These are phyloP conservation scores for Xiphorhynchus elegans DNA, from an alignment of 2,113 vertebrate genomes.

Conservation along the genomic window DNA sequence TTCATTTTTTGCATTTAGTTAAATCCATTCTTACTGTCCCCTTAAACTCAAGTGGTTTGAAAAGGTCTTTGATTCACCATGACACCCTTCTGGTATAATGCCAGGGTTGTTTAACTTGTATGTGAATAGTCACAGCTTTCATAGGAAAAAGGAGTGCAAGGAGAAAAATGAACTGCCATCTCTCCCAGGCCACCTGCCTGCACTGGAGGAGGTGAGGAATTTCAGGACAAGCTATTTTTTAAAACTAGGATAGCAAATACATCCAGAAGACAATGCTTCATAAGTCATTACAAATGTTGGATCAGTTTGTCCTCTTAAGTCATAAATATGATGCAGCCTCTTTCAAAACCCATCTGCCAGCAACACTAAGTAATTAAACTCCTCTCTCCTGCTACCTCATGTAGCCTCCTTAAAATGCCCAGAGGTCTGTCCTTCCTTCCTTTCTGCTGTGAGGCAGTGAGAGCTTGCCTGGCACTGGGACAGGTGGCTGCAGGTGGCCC, in stretches of 20 bases:
- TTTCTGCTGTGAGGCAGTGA: accelerated
- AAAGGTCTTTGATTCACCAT: not conserved
- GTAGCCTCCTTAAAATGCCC: not conserved
- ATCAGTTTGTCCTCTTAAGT: not conserved
- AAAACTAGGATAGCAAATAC: not conserved
- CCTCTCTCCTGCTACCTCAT: accelerated
- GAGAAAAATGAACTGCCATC: not conserved
- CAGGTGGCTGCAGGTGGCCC: not conserved
- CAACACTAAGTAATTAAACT: not conserved
- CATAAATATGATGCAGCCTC: not conserved
- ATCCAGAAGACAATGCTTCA: not conserved
- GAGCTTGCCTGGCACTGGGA: not conserved
- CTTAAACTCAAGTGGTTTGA: not conserved
- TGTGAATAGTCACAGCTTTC: constrained; percentile 4
- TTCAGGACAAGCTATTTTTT: constrained; percentile 3
- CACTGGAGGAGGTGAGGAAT: not conserved
- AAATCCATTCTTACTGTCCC: not conserved
- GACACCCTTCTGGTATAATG: not conserved
- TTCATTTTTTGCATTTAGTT: not conserved
- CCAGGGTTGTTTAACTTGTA: not conserved
- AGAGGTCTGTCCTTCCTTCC: not conserved
- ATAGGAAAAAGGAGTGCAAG: not conserved
- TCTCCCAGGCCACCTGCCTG: not conserved
- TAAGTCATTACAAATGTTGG: not conserved
- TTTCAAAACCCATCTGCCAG: not conserved